Base-by-base conservation (phyloP, 2,113 vertebrate genomes). In the Sinocyclocheilus anshuiensis region DNA sequence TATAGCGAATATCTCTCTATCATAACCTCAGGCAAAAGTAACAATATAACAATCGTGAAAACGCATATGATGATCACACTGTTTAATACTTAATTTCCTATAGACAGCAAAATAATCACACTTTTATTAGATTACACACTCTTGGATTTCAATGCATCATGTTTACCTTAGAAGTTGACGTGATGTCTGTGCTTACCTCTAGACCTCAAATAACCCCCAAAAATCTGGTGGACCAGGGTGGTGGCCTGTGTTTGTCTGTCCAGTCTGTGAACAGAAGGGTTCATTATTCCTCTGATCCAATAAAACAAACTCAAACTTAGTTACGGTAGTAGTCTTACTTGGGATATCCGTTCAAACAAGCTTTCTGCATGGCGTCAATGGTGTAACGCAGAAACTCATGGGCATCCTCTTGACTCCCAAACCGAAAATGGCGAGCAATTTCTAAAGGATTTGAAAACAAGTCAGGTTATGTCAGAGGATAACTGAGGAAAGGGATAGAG, bases 351-450 rank as follows among this genome's bases (percentile, higher is more conserved):
- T 94, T 97, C 26, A 99, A 92, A 90, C 97, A 99, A 90, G 98
- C 97, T 92, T 95, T 97, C 94, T 99, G 98, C 97, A 99, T 99
- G 91, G 98, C 98, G 0, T 99, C 97, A 0, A 99, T 95, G 86
- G 96, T 97, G 89, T 97, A 99, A 12, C 98, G 96, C 88, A 99
- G 90, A 89, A 99, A 99, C 81, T 99, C 98, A 0, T 99, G 98
- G 0, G 98, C 98, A 0, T 99, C 98, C 91, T 99, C 98, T 87
- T 99, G 98, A 84, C 93, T 97, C 42, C 98, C 97, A 0, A 99
- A 98, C 75, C 93, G 96, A 93, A 99, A 96, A 85, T 98, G 97
- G 79, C 94, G 94, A 80, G 98, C 97, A 13, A 99, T 99, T 93
- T 98, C 98, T 99, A 90, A 63, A 81, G 22, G 76, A 67, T 42